Conservation (phyloP, 2,797 vertebrate genomes). For the Pipistrellus kuhlii region DNA sequence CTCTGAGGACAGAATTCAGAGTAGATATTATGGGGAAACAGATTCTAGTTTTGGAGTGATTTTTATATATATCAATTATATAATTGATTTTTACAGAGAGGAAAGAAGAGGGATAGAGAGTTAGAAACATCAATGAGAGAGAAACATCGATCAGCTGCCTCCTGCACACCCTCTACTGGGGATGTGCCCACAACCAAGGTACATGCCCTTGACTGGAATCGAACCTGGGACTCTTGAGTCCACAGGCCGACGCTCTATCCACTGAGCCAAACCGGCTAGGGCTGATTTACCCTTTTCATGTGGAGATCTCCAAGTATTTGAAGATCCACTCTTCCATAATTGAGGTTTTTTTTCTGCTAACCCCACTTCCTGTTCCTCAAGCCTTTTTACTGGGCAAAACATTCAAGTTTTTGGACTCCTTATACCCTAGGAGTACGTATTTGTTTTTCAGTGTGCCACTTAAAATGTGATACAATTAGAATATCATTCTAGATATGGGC, state of each 20-base stretch:
- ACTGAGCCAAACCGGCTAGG: too few relatives aligned
- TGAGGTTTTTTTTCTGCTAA: not conserved
- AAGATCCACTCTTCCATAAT: not conserved
- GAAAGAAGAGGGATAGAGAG: too few relatives aligned
- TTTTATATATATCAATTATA: too few relatives aligned
- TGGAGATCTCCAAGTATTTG: not conserved
- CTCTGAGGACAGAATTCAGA: not conserved
- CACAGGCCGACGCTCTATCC: too few relatives aligned
- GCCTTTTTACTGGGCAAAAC: not conserved
- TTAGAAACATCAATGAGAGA: too few relatives aligned
- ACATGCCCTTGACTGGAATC: too few relatives aligned
- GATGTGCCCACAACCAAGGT: too few relatives aligned
- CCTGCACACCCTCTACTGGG: too few relatives aligned
- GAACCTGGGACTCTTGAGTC: too few relatives aligned
- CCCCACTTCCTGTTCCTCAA: not conserved
- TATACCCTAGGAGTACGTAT: not conserved
- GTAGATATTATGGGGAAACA: not conserved
- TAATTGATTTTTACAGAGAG: too few relatives aligned
- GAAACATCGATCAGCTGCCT: too few relatives aligned
- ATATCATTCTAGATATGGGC: not conserved
- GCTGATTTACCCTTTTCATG: not conserved
- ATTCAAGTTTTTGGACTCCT: not conserved
- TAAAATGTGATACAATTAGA: constrained; percentile 35
- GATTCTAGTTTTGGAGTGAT: not conserved
- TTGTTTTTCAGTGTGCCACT: not conserved